Evolutionary conservation across 2,797 vertebrate genomes (phyloP).

Genomic region (Crocidura indochinensis): DNA sequence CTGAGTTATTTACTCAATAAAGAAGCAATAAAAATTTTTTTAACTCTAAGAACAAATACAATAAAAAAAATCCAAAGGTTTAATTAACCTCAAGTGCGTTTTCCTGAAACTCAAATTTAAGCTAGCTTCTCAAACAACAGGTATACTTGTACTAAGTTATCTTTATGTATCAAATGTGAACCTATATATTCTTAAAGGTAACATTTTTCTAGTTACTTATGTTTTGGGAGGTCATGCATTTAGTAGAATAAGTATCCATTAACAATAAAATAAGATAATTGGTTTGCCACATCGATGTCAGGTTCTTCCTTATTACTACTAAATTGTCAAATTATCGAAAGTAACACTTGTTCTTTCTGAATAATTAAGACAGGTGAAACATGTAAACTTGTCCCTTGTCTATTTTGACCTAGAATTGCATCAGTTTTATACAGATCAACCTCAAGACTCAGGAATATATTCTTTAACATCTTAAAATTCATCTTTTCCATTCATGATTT

Average conservation of each 20-base stretch:
- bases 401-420: constrained; percentile 25
- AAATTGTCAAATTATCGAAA: background rate
- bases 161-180: background rate
- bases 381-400: background rate
- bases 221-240: background rate
- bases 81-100: background rate
- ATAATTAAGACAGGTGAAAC: background rate
- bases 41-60: constrained; percentile 25
- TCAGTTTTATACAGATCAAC: constrained; percentile 37
- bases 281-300: background rate
- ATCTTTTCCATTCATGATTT: constrained; percentile 17
- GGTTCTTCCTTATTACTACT: background rate
- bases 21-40: background rate
- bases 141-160: background rate
- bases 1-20: background rate
- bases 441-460: background rate
- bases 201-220: background rate
- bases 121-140: constrained; percentile 16
- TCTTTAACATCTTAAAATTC: background rate
- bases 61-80: background rate
- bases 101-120: constrained; percentile 13
- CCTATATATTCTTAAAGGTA: background rate
- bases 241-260: constrained; percentile 31
- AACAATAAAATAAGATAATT: constrained; percentile 12
- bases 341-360: constrained; percentile 10